These are phyloP conservation scores for Etheostoma nigrum DNA, from an alignment of 2,797 vertebrate species.

Conservation along the genomic window DNA sequence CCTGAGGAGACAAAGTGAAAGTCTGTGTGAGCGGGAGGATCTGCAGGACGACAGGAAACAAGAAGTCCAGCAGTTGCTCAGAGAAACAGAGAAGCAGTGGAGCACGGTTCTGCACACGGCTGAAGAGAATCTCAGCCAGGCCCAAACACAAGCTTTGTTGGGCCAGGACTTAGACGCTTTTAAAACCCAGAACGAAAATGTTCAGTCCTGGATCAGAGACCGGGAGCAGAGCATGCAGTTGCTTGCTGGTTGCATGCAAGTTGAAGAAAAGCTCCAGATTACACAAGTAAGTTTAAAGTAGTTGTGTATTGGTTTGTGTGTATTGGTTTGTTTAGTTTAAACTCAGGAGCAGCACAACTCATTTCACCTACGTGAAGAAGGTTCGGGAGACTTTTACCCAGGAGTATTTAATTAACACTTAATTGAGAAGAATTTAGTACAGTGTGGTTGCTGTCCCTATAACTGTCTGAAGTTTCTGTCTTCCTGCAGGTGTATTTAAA, in stretches of 20 bases:
- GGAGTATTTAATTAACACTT: no score
- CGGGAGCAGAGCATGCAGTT: conserved; percentile 79
- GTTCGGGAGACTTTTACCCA: no score
- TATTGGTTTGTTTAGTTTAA: not conserved
- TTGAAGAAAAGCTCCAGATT: conserved; percentile 75
- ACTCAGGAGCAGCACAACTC: no score
- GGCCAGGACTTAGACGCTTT: conserved; percentile 61
- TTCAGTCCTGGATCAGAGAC: conserved; percentile 85
- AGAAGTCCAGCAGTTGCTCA: conserved; percentile 50
- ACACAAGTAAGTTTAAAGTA: conserved; percentile 80
- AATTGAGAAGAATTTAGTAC: no score
- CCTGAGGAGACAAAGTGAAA: conserved; percentile 59
- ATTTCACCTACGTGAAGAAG: no score
- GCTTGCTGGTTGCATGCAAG: conserved; percentile 65
- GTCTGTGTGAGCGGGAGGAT: conserved; percentile 63
- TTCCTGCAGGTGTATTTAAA: no score
- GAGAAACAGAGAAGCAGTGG: conserved; percentile 73
- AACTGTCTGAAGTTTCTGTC: no score
- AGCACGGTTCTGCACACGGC: conserved; percentile 59
- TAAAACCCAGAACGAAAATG: conserved; percentile 71
- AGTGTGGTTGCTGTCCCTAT: no score
- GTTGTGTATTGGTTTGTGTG: not conserved
- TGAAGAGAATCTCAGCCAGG: conserved; percentile 44
- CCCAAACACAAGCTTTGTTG: conserved; percentile 6
- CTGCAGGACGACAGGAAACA: conserved; percentile 61